Evolutionary conservation across 2,797 vertebrate genomes (phyloP).

Genomic region (Myripristis murdjan): DNA sequence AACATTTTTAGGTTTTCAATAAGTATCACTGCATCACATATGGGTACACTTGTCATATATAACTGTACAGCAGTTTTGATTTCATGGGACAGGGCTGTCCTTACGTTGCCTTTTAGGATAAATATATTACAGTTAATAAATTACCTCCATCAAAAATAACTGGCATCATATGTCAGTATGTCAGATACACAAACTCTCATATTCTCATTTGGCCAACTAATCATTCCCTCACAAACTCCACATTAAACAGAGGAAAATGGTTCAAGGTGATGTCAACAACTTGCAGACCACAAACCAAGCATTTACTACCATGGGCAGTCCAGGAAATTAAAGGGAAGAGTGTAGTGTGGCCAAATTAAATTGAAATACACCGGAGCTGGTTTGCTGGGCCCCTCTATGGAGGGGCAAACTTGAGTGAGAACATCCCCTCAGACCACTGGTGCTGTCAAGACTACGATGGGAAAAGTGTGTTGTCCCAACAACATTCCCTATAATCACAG

Average conservation of each 20-base stretch:
- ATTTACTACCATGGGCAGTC: conserved; percentile 29
- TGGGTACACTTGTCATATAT: not conserved
- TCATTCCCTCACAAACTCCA: conserved; percentile 7
- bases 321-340: conserved; percentile 54
- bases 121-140: not conserved
- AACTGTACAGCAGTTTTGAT: not conserved
- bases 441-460: conserved; percentile 31
- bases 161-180: not conserved
- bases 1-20: not conserved
- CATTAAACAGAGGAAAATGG: conserved; percentile 33
- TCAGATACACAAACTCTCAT: not conserved
- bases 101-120: not conserved
- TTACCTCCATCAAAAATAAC: conserved; percentile 6
- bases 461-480: conserved; percentile 28
- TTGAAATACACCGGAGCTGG: conserved; percentile 31
- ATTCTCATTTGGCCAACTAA: conserved; percentile 21
- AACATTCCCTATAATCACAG: conserved; percentile 52
- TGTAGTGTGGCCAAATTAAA: conserved; percentile 27
- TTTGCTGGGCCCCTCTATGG: conserved; percentile 15
- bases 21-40: not conserved
- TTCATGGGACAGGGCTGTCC: not conserved
- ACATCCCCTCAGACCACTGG: conserved; percentile 38
- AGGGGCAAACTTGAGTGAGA: conserved; percentile 31
- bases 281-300: conserved; percentile 51
- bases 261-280: conserved; percentile 42